Evolutionary conservation across 2,888 invertebrate species (phyloP).

Genomic region (Lumbricus terrestris): DNA sequence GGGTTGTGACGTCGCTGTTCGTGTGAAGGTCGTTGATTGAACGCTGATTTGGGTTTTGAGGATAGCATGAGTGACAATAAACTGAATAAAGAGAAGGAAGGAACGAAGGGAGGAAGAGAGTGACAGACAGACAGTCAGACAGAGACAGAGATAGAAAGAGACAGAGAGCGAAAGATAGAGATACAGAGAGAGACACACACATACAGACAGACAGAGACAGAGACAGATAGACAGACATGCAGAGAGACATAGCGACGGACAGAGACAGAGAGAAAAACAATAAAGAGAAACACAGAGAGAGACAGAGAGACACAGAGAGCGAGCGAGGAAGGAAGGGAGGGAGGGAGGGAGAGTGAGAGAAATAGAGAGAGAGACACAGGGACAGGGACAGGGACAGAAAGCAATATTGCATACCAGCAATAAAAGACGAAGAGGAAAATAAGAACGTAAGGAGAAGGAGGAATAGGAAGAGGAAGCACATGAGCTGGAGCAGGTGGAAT

Average conservation of each 20-base stretch:
- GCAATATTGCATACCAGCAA: fast-evolving
- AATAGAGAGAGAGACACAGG: neutral
- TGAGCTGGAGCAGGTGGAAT: neutral
- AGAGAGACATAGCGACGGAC: neutral
- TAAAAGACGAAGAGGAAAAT: neutral
- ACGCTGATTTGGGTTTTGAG: neutral
- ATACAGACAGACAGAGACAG: neutral
- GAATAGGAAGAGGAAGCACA: neutral
- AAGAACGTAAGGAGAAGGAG: neutral
- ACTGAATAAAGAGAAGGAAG: neutral
- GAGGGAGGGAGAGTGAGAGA: neutral
- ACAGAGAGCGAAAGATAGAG: neutral
- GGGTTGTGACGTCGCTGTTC: neutral
- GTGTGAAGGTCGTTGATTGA: neutral
- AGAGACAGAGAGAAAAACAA: neutral
- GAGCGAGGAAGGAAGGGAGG: neutral
- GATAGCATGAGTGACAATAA: neutral
- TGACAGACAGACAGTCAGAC: neutral
- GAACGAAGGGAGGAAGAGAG: neutral
- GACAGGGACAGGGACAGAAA: too few species aligned
- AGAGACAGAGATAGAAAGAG: neutral
- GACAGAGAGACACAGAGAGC: too few species aligned
- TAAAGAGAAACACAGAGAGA: too few species aligned
- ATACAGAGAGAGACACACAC: too few species aligned
- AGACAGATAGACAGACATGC: too few species aligned